Conservation (phyloP, 2,113 vertebrate genomes). For the Taurulus bubalis region DNA sequence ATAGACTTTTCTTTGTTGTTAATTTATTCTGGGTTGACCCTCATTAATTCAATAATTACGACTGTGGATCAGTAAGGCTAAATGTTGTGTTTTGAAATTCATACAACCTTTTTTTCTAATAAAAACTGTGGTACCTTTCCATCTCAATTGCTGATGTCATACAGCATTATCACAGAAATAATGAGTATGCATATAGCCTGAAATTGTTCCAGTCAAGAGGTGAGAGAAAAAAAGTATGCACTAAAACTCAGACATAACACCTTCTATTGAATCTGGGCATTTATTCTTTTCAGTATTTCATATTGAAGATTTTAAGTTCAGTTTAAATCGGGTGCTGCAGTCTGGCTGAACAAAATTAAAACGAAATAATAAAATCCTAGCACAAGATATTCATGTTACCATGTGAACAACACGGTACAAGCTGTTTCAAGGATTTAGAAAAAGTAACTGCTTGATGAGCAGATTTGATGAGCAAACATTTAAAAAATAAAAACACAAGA, state of each 20-base stretch:
- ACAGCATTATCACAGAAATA: conserved; percentile 48
- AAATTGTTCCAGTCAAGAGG: conserved; percentile 37
- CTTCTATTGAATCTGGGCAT: conserved; percentile 5
- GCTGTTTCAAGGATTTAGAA: conserved; percentile 12
- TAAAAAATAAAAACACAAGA: conserved; percentile 13
- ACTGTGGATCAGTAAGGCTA: conserved; percentile 6
- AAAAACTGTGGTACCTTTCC: conserved; percentile 16
- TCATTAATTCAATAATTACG: conserved; percentile 53
- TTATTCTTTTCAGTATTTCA: neutral
- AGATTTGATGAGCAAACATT: conserved; percentile 35
- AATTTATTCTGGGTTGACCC: conserved; percentile 37
- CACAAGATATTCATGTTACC: neutral
- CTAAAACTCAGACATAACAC: conserved; percentile 5
- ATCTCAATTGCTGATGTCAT: conserved; percentile 14
- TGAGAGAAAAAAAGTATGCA: conserved; percentile 16
- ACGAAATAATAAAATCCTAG: neutral
- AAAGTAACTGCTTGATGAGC: conserved; percentile 40
- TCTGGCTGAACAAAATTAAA: neutral
- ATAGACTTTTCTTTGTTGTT: conserved; percentile 59
- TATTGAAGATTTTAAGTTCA: neutral
- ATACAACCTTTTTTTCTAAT: conserved; percentile 22
- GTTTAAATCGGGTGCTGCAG: neutral
- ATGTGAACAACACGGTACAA: conserved; percentile 20
- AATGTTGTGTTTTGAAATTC: conserved; percentile 27
- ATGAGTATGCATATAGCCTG: conserved; percentile 11